These are phyloP conservation scores for Toxostoma redivivum DNA, from an alignment of 2,113 vertebrate species.

Conservation along the genomic window DNA sequence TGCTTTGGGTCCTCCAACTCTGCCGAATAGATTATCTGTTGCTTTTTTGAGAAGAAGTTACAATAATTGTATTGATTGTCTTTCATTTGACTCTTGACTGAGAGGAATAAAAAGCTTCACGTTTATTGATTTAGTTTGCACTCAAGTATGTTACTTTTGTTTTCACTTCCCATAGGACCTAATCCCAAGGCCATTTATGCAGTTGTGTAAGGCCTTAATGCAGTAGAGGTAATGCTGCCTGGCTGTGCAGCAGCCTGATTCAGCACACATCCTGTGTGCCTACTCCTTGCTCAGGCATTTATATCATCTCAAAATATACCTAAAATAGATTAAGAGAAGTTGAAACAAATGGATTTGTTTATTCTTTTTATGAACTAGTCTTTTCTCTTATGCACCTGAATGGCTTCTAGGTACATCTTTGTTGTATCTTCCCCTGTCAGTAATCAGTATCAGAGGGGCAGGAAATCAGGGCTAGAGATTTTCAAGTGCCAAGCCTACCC, in stretches of 20 bases:
- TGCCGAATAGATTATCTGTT: background rate
- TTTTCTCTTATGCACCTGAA: background rate
- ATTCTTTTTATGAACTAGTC: background rate
- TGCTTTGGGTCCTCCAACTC: background rate
- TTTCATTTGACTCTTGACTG: constrained; percentile 66
- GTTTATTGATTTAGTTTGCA: constrained; percentile 5
- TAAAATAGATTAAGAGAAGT: background rate
- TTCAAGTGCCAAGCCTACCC: background rate
- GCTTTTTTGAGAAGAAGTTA: constrained; percentile 39
- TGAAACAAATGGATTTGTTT: background rate
- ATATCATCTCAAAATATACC: background rate
- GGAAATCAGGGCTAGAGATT: background rate
- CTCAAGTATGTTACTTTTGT: constrained; percentile 55
- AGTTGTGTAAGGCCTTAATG: constrained; percentile 36
- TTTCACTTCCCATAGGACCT: constrained; percentile 46
- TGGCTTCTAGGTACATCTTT: background rate
- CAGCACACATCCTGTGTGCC: background rate
- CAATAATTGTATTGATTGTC: constrained; percentile 39
- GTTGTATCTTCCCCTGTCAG: background rate
- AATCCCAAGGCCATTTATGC: constrained; percentile 34
- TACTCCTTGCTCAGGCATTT: background rate
- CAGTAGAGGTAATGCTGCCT: constrained; percentile 28
- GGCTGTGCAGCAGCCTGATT: background rate
- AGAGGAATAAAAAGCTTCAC: constrained; percentile 46
- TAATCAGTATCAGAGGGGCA: background rate